Conservation (phyloP, 64 coral and sea anemone genomes). For the Montipora foliosa region DNA sequence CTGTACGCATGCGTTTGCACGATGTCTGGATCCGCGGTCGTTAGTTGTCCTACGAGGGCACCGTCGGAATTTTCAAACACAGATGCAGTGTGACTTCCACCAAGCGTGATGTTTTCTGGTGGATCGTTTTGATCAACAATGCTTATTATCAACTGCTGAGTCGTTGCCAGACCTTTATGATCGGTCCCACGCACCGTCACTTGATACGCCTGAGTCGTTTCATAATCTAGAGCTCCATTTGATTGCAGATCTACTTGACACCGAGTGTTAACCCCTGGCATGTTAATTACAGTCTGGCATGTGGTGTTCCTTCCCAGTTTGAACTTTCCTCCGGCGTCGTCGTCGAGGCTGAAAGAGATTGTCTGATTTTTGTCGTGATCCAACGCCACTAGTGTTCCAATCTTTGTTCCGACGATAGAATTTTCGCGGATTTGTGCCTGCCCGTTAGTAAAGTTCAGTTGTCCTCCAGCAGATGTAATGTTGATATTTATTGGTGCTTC, state of each 20-base stretch:
- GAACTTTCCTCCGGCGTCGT: slow-evolving; percentile 67
- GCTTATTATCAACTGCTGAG: slow-evolving; percentile 61
- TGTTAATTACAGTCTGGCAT: slow-evolving; percentile 49
- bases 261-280: slow-evolving; percentile 67
- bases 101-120: slow-evolving; percentile 69
- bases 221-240: slow-evolving; percentile 63
- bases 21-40: slow-evolving; percentile 62
- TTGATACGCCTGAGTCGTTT: slow-evolving; percentile 35
- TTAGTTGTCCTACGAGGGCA: slow-evolving; percentile 56
- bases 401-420: slow-evolving; percentile 36
- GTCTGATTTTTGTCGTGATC: slow-evolving; percentile 64
- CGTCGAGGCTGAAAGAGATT: slow-evolving; percentile 64
- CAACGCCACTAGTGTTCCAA: slow-evolving; percentile 69
- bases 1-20: slow-evolving; percentile 61
- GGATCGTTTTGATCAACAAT: slow-evolving; percentile 77
- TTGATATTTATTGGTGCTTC: slow-evolving; percentile 79
- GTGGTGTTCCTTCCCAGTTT: not conserved
- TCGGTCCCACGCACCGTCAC: slow-evolving; percentile 63
- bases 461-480: slow-evolving; percentile 63
- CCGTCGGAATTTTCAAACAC: slow-evolving; percentile 76
- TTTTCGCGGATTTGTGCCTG: slow-evolving; percentile 70
- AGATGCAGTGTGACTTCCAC: slow-evolving; percentile 21
- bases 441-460: slow-evolving; percentile 48
- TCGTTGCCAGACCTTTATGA: slow-evolving; percentile 39
- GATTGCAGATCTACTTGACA: slow-evolving; percentile 42